Conservation (phyloP, 1,140 invertebrate genomes). For the Tachypleus tridentatus region DNA sequence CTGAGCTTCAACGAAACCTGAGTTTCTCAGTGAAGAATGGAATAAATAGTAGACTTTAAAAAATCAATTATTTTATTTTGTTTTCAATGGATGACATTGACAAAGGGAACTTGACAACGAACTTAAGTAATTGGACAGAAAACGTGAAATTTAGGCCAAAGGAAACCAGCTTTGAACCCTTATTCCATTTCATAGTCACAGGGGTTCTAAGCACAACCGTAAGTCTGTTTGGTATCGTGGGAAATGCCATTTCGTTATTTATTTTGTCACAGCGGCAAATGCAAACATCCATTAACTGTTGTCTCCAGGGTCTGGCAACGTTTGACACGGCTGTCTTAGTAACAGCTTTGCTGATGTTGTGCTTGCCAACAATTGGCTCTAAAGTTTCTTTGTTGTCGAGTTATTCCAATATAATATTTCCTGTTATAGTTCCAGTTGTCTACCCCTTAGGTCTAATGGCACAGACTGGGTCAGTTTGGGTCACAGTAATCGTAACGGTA, state of each 20-base stretch:
- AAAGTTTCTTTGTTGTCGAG: slow-evolving; percentile 27
- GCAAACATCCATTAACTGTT: slow-evolving; percentile 14
- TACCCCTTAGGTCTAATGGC: slow-evolving; percentile 78
- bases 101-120: too few species aligned
- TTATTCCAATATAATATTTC: slow-evolving; percentile 61
- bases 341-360: slow-evolving; percentile 10
- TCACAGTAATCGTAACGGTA: slow-evolving; percentile 87
- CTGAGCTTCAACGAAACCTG: too few species aligned
- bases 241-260: slow-evolving; percentile 13
- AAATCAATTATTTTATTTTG: too few species aligned
- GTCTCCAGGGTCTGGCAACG: slow-evolving; percentile 15
- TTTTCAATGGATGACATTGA: too few species aligned
- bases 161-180: too few species aligned
- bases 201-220: slow-evolving; percentile 9
- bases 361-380: slow-evolving; percentile 11
- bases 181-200: slow-evolving; percentile 4
- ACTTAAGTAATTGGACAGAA: too few species aligned
- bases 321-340: slow-evolving; percentile 16
- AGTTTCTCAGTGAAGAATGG: too few species aligned
- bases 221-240: slow-evolving; percentile 9
- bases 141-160: too few species aligned
- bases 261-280: slow-evolving; percentile 15
- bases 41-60: too few species aligned
- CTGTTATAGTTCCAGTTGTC: slow-evolving; percentile 62
- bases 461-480: slow-evolving; percentile 83